A percentile compares a stretch with the other conserved stretches of the same genome.
Evolutionary conservation across 2,888 invertebrate species (phyloP).

Genomic region (Cantharis lateralis): DNA sequence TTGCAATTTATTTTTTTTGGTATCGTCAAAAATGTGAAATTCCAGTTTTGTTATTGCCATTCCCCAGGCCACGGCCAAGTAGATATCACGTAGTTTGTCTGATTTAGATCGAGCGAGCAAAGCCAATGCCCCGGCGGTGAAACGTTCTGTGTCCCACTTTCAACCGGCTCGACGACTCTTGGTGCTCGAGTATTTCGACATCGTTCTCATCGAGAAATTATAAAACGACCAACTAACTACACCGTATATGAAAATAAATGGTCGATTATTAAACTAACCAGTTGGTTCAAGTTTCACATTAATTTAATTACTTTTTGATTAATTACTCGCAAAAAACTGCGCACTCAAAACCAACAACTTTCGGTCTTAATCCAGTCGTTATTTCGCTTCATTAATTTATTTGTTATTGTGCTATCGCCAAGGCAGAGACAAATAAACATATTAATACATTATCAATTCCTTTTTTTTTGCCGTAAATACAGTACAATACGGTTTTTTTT

Average conservation of each 20-base stretch:
- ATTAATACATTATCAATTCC: neutral
- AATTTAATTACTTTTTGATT: neutral
- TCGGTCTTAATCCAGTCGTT: neutral
- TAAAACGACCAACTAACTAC: conserved; percentile 13
- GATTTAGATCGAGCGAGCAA: conserved; percentile 28
- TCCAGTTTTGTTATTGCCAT: conserved; percentile 4
- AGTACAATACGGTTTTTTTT: neutral
- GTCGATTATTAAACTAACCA: neutral
- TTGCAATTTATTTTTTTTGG: neutral
- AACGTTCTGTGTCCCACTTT: conserved; percentile 33
- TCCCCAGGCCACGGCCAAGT: conserved; percentile 28
- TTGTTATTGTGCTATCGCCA: neutral
- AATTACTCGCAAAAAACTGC: neutral
- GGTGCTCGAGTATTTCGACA: conserved; percentile 29
- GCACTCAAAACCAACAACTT: neutral
- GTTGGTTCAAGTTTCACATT: neutral
- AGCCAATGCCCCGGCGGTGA: conserved; percentile 33
- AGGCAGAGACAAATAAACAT: neutral
- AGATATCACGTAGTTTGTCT: conserved; percentile 29
- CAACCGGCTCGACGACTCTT: conserved; percentile 28
- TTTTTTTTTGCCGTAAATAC: neutral
- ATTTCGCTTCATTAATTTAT: neutral
- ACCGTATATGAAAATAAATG: conserved; percentile 4
- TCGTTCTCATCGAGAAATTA: conserved; percentile 22
- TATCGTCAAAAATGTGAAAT: neutral